Percentiles rank a stretch among this genome's conserved stretches.
Conservation (phyloP, 2,113 vertebrate species). For the Chascanopsetta lugubris region DNA sequence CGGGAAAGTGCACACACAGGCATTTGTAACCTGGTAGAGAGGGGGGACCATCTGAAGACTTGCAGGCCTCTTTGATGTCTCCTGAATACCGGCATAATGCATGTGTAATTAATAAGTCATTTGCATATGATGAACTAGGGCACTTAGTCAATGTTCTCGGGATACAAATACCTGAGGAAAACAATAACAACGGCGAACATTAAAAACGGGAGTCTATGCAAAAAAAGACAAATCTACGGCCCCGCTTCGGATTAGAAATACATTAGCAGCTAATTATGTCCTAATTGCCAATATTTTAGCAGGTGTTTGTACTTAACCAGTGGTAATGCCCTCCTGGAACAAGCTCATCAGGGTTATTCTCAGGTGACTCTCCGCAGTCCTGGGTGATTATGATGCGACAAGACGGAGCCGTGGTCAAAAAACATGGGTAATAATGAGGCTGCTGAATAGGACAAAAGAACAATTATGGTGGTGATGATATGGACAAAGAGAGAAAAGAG, state of each 20-base stretch:
- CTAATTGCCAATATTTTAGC: constrained; percentile 99
- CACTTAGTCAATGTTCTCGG: constrained; percentile 97
- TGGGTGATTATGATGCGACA: constrained; percentile 68
- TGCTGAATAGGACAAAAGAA: constrained; percentile 31
- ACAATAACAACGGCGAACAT: constrained; percentile 87
- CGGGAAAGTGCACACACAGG: constrained; percentile 79
- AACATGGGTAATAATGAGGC: constrained; percentile 59
- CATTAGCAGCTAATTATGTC: constrained; percentile 99
- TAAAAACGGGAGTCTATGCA: constrained; percentile 96
- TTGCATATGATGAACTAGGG: constrained; percentile 96
- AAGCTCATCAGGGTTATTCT: constrained; percentile 87
- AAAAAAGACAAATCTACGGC: constrained; percentile 91
- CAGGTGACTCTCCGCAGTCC: constrained; percentile 81
- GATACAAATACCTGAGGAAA: constrained; percentile 97
- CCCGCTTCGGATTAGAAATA: constrained; percentile 98
- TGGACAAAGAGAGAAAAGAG: not conserved
- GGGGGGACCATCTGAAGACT: constrained; percentile 79
- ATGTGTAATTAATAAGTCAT: constrained; percentile 99
- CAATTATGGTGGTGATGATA: constrained; percentile 15
- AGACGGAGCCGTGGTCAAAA: constrained; percentile 67
- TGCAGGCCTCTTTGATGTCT: constrained; percentile 88
- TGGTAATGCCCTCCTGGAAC: constrained; percentile 93
- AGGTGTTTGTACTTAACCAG: constrained; percentile 89
- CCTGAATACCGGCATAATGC: constrained; percentile 90
- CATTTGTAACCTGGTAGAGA: constrained; percentile 78